phyloP scores from a whole-genome alignment of 2,888 invertebrate species.

The Cetonia aurata region DNA sequence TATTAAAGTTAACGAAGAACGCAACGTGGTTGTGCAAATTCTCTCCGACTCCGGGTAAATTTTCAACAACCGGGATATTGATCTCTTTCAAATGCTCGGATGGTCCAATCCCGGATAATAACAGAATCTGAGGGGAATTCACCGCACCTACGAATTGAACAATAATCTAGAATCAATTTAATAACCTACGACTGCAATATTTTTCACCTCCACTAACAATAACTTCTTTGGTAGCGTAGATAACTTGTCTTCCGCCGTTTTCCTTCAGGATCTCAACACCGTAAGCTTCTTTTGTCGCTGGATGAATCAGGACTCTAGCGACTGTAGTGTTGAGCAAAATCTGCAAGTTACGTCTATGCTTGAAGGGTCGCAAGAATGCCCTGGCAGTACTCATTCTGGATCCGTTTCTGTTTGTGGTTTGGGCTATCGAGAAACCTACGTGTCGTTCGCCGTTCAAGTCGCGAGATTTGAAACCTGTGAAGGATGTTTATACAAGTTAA shows the following conservation, averaged over 20 bases:
- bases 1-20: conserved; percentile 81
- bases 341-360: conserved; percentile 82
- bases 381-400: conserved; percentile 85
- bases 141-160: conserved; percentile 75
- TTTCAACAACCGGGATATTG: conserved; percentile 76
- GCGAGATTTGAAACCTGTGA: conserved; percentile 76
- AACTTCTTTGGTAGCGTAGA: conserved; percentile 79
- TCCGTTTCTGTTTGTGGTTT: conserved; percentile 88
- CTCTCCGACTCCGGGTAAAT: conserved; percentile 84
- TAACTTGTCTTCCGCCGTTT: conserved; percentile 70
- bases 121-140: conserved; percentile 92
- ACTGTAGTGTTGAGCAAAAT: conserved; percentile 87
- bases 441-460: conserved; percentile 86
- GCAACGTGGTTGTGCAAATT: conserved; percentile 92
- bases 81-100: conserved; percentile 74
- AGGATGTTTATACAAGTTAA: background rate
- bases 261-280: conserved; percentile 78
- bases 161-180: too few species aligned
- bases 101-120: conserved; percentile 91
- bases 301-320: conserved; percentile 81
- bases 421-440: conserved; percentile 89
- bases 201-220: conserved; percentile 72
- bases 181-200: too few species aligned
- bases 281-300: conserved; percentile 78
- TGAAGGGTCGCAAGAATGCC: conserved; percentile 85